phyloP scores from a whole-genome alignment of 2,113 vertebrate genomes.

The Actinemys pallida region DNA sequence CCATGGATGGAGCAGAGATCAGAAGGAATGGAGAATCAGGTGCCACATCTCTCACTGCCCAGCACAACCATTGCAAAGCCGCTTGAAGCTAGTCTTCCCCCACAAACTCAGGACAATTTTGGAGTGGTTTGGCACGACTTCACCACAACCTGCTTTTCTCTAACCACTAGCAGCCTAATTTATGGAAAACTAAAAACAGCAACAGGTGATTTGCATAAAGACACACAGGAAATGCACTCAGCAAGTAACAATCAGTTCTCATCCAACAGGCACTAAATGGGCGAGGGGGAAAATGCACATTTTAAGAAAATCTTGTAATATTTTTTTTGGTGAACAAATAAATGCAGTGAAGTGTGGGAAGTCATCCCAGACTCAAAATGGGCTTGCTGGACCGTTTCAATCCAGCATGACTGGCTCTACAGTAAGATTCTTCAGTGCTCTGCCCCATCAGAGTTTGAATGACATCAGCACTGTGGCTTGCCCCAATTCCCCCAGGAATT shows the following conservation, averaged over 20 bases:
- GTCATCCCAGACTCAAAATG: background rate
- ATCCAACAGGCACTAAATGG: background rate
- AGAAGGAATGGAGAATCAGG: background rate
- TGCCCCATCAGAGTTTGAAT: background rate
- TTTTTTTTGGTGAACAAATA: background rate
- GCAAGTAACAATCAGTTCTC: too few relatives aligned
- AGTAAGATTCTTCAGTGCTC: background rate
- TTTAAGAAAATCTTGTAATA: background rate
- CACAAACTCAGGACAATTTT: background rate
- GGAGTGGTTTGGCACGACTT: background rate
- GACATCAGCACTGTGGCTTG: background rate
- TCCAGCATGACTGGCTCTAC: background rate
- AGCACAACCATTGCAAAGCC: background rate
- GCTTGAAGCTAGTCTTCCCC: background rate
- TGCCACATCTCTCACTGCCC: background rate
- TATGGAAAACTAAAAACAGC: background rate
- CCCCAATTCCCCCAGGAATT: background rate
- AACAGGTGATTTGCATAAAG: background rate
- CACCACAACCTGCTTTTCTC: background rate
- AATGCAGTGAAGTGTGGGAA: rapidly evolving
- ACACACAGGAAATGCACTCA: background rate
- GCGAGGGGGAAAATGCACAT: background rate
- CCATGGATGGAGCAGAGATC: background rate
- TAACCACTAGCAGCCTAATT: rapidly evolving
- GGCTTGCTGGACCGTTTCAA: rapidly evolving